Percentiles rank a stretch among this genome's conserved stretches.
These are phyloP conservation scores for Perca fluviatilis DNA, from an alignment of 2,113 vertebrate genomes.

Conservation along the genomic window DNA sequence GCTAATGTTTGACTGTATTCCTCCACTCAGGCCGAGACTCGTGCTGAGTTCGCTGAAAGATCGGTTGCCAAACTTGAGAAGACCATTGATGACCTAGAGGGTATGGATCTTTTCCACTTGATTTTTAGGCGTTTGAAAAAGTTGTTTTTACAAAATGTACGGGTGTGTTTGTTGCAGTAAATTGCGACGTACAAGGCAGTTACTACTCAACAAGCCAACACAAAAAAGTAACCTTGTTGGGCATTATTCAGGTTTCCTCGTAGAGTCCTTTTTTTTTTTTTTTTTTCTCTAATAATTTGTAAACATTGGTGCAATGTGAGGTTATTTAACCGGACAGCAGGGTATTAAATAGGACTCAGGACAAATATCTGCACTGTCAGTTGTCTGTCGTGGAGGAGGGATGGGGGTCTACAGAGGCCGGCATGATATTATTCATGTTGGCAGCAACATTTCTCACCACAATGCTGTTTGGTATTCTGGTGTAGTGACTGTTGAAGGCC, in stretches of 20 bases:
- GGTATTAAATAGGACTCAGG: slow-evolving; percentile 11
- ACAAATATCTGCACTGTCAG: slow-evolving; percentile 21
- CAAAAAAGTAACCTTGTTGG: not conserved
- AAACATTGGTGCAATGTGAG: not conserved
- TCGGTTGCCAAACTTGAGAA: slow-evolving; percentile 99
- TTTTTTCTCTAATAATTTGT: not conserved
- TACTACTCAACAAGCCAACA: not conserved
- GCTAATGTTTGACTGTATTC: slow-evolving; percentile 34
- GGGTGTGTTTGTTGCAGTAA: not conserved
- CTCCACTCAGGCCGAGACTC: slow-evolving; percentile 93
- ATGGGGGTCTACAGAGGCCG: not conserved
- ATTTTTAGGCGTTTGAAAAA: not conserved
- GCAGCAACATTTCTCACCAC: slow-evolving; percentile 44
- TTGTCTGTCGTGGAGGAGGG: not conserved
- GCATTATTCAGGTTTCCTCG: not conserved
- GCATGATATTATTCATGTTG: slow-evolving; percentile 42
- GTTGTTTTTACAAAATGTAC: not conserved
- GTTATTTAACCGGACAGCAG: slow-evolving; percentile 25
- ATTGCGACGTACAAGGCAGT: not conserved
- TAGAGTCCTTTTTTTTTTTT: not conserved
- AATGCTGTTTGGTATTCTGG: slow-evolving; percentile 44
- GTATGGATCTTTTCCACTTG: slow-evolving; percentile 83
- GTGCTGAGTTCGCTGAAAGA: slow-evolving; percentile 98
- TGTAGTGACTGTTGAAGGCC: slow-evolving; percentile 49
- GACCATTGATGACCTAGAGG: slow-evolving; percentile 98